These are phyloP conservation scores for Ctena decussata DNA, from an alignment of 2,888 invertebrate genomes.

Conservation along the genomic window DNA sequence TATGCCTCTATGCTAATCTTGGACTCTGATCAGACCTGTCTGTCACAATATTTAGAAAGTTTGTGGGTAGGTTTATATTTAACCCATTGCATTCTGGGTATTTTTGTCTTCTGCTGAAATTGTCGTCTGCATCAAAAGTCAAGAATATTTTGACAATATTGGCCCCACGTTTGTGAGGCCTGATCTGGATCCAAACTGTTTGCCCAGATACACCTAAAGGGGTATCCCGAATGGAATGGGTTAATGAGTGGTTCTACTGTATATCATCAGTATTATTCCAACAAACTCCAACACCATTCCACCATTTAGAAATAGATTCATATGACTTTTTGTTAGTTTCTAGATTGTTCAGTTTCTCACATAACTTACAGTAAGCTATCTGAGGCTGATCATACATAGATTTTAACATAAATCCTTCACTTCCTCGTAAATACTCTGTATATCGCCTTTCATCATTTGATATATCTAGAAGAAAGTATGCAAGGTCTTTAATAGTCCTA, in stretches of 20 bases:
- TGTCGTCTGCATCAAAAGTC: too few relatives aligned
- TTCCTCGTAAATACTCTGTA: slow-evolving; percentile 10
- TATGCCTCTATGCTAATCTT: too few relatives aligned
- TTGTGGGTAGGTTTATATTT: too few relatives aligned
- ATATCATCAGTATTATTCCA: slow-evolving; percentile 7
- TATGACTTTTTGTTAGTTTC: slow-evolving; percentile 21
- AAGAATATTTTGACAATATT: too few relatives aligned
- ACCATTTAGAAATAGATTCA: slow-evolving; percentile 31
- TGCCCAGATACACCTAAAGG: too few relatives aligned
- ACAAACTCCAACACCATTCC: slow-evolving; percentile 11
- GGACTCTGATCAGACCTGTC: too few relatives aligned
- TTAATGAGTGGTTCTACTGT: neutral
- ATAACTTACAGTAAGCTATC: slow-evolving; percentile 25
- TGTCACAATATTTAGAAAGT: too few relatives aligned
- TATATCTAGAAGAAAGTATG: neutral
- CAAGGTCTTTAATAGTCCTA: slow-evolving; percentile 20
- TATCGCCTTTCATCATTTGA: slow-evolving; percentile 1
- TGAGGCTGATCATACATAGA: slow-evolving; percentile 22
- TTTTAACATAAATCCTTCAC: neutral
- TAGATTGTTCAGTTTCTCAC: slow-evolving; percentile 26
- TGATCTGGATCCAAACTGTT: too few relatives aligned
- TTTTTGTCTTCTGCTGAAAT: too few relatives aligned
- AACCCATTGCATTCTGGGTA: too few relatives aligned
- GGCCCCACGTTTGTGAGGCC: too few relatives aligned
- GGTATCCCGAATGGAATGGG: too few relatives aligned